Percentiles rank a stretch among this genome's conserved stretches.
phyloP scores from a whole-genome alignment of 2,888 invertebrate species.

The Aphodius granarius region DNA sequence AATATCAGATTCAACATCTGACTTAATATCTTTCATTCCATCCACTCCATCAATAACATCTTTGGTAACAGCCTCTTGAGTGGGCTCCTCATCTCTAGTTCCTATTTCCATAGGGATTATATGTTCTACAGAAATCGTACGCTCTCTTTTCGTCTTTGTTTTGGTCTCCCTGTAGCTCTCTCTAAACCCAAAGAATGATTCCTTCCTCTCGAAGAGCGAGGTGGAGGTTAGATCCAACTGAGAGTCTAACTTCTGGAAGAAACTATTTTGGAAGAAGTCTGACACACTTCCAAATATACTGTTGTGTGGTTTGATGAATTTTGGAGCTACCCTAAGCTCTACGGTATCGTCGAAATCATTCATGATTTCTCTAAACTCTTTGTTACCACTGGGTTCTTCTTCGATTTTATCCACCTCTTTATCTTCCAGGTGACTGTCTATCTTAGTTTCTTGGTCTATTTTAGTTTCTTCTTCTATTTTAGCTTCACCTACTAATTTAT shows the following conservation, averaged over 20 bases:
- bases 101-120: neutral
- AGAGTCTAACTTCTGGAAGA: neutral
- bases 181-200: neutral
- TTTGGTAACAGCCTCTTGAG: neutral
- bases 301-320: neutral
- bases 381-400: neutral
- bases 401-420: neutral
- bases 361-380: neutral
- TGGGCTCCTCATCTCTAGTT: neutral
- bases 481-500: neutral
- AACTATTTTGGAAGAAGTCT: neutral
- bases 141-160: neutral
- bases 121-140: neutral
- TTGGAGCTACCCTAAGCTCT: neutral
- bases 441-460: neutral
- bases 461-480: neutral
- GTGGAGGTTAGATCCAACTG: neutral
- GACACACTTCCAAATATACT: neutral
- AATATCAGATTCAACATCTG: too few relatives aligned
- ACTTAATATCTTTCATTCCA: neutral
- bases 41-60: neutral
- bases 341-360: neutral
- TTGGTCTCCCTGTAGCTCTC: conserved; percentile 2
- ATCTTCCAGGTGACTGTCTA: neutral
- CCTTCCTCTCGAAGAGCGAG: neutral